Percentiles rank a stretch among this genome's conserved stretches.
These are phyloP conservation scores for Endomychus coccineus DNA, from an alignment of 2,888 invertebrate genomes.

Conservation along the genomic window DNA sequence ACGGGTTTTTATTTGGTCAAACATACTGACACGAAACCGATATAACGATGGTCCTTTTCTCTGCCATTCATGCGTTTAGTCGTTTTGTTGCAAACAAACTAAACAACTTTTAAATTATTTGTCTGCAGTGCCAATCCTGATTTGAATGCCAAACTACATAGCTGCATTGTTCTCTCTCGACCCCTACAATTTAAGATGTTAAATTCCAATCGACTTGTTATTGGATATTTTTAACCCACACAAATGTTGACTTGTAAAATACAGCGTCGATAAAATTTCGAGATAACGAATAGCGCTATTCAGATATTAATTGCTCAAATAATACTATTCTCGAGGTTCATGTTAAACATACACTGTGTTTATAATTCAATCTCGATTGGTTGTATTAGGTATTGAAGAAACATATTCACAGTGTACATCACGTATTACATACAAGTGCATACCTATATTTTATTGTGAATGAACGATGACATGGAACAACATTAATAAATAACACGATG, in stretches of 20 bases:
- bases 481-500: too few relatives aligned
- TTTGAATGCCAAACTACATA: conserved; percentile 27
- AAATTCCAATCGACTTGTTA: conserved; percentile 25
- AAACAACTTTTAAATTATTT: conserved; percentile 34
- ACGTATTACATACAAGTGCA: too few relatives aligned
- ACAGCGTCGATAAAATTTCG: too few relatives aligned
- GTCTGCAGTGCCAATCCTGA: conserved; percentile 29
- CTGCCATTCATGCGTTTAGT: conserved; percentile 24
- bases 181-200: conserved; percentile 22
- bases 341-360: too few relatives aligned
- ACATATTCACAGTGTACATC: too few relatives aligned
- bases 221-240: conserved; percentile 20
- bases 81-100: conserved; percentile 30
- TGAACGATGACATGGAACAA: too few relatives aligned
- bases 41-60: conserved; percentile 25
- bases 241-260: conserved; percentile 12
- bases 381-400: too few relatives aligned
- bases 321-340: too few relatives aligned
- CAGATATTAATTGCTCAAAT: too few relatives aligned
- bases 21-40: conserved; percentile 23
- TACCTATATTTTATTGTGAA: too few relatives aligned
- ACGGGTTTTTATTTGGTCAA: conserved; percentile 31
- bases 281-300: too few relatives aligned
- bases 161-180: conserved; percentile 25
- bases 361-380: too few relatives aligned